Evolutionary conservation across 2,888 invertebrate species (phyloP).

Genomic region (Boloria selene): DNA sequence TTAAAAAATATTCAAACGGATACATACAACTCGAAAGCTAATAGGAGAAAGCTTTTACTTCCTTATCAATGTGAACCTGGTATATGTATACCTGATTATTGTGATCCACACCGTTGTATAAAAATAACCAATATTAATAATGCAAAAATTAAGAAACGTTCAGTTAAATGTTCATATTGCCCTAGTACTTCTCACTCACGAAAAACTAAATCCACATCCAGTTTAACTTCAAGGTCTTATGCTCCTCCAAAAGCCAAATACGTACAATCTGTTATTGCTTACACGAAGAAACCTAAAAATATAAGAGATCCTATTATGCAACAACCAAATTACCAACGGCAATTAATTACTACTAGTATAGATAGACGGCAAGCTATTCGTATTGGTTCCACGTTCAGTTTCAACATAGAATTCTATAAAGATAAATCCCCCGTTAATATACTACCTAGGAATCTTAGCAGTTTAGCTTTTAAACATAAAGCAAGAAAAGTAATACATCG

Average conservation of each 20-base stretch:
- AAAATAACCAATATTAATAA: slow-evolving; percentile 45
- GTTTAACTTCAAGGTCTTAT: slow-evolving; percentile 40
- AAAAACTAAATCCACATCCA: slow-evolving; percentile 48
- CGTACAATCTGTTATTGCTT: slow-evolving; percentile 40
- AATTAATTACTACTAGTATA: neutral
- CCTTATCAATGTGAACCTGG: slow-evolving; percentile 51
- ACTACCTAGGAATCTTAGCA: slow-evolving; percentile 11
- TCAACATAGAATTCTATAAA: slow-evolving; percentile 44
- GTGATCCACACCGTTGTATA: slow-evolving; percentile 49
- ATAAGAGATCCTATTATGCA: slow-evolving; percentile 25
- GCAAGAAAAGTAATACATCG: slow-evolving; percentile 4
- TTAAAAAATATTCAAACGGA: slow-evolving; percentile 11
- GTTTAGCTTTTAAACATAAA: slow-evolving; percentile 18
- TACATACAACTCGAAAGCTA: too few species aligned
- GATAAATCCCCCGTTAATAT: slow-evolving; percentile 16
- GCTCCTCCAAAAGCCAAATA: slow-evolving; percentile 43
- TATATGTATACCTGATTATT: slow-evolving; percentile 48
- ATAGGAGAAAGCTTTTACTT: slow-evolving; percentile 33
- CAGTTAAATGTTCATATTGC: slow-evolving; percentile 37
- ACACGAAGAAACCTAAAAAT: slow-evolving; percentile 12
- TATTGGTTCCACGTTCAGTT: slow-evolving; percentile 43
- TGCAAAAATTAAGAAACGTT: slow-evolving; percentile 31
- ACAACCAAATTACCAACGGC: slow-evolving; percentile 12
- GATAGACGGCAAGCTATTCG: slow-evolving; percentile 36
- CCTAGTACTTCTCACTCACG: slow-evolving; percentile 28